Base-by-base conservation (phyloP, 2,888 invertebrate genomes). In the Schizaphis graminum region DNA sequence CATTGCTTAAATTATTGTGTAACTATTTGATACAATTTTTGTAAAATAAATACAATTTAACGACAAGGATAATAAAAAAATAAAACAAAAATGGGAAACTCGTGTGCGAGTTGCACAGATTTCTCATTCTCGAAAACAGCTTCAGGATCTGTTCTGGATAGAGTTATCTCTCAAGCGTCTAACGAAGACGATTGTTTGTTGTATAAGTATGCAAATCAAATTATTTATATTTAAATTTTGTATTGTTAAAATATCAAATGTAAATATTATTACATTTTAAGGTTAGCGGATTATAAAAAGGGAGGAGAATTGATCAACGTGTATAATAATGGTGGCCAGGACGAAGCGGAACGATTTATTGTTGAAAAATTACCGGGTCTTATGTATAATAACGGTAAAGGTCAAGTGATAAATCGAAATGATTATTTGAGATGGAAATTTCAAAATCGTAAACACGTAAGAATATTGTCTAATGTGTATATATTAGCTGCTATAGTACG, bases 391-490 rank as follows among this genome's bases (percentile, higher is more conserved):
- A 97, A 98, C 88, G 98, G 98, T 2, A 97, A 97, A 95, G 98
- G 98, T 0, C 97, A 98, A 95, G 97, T 97, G 94, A 98, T 98
- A 95, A 98, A 98, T 96, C 96, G 98, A 53, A 98, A 98, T 0
- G 98, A 98, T 95, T 98, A 98, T 95, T 96, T 98, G 28, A 97
- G 98, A 49, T 98, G 98, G 98, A 98, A 98, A 96, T 98, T 98
- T 96, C 97, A 98, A 61, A 98, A 98, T 95, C 97, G 97, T 95
- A 97, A 98, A 95, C 97, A 98, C 96, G 98, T 97, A 13, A 91
- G 91, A 11, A 24, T 35, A 41, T 24, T 28, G 26, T 85, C 44
- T 85, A 26, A 84, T 13, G 16, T 77, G 16, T 53, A 53, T 21
- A 35, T 84, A 57, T 11, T 67, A 67, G 13, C 67, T 13, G 13